phyloP scores from a whole-genome alignment of 2,113 vertebrate species.

The Odontesthes bonariensis region DNA sequence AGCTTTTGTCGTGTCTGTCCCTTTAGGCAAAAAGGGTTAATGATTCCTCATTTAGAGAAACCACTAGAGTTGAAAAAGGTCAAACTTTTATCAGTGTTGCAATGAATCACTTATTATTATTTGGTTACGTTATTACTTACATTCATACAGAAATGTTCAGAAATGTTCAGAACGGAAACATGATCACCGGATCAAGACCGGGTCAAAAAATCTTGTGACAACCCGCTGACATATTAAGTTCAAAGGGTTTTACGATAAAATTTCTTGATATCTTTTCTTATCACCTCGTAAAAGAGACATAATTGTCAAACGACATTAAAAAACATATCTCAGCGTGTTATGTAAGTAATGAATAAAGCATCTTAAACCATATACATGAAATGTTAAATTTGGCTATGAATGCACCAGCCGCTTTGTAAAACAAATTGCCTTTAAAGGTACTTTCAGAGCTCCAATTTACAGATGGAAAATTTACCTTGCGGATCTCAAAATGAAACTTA shows the following conservation, averaged over 20 bases:
- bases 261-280: too few relatives aligned
- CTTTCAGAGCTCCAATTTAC: too few relatives aligned
- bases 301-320: too few relatives aligned
- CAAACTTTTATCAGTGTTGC: not conserved
- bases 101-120: not conserved
- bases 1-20: not conserved
- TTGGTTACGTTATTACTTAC: not conserved
- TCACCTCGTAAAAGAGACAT: too few relatives aligned
- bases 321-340: too few relatives aligned
- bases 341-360: not conserved
- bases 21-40: not conserved
- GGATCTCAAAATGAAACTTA: too few relatives aligned
- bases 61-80: not conserved
- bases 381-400: not conserved
- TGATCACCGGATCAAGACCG: not conserved
- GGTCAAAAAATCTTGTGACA: not conserved
- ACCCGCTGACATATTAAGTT: not conserved
- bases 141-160: not conserved
- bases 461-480: too few relatives aligned
- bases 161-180: not conserved
- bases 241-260: not conserved
- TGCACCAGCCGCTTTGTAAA: too few relatives aligned
- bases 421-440: too few relatives aligned
- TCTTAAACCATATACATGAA: not conserved
- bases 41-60: not conserved